Percentiles rank a stretch among this genome's conserved stretches.
phyloP scores from a whole-genome alignment of 2,797 vertebrate species.

The Danio tinwini region DNA sequence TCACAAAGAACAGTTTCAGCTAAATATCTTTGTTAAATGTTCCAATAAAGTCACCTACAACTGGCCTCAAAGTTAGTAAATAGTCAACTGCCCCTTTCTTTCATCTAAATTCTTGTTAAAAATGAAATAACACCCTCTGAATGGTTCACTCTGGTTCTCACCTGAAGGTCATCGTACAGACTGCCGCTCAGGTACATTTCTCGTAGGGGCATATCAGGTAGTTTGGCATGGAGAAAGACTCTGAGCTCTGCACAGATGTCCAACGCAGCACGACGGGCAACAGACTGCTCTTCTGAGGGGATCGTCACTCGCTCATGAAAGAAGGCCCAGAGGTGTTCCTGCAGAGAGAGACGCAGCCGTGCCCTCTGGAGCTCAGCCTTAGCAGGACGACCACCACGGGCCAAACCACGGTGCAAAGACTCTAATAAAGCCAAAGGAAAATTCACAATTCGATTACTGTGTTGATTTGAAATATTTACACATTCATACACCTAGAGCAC shows the following conservation, averaged over 20 bases:
- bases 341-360: slow-evolving; percentile 90
- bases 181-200: slow-evolving; percentile 99
- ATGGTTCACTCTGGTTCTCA: slow-evolving; percentile 60
- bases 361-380: slow-evolving; percentile 75
- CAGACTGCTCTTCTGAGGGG: slow-evolving; percentile 86
- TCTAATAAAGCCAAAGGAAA: slow-evolving; percentile 60
- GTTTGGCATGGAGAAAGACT: slow-evolving; percentile 91
- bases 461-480: no score
- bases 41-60: no score
- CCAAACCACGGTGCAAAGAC: slow-evolving; percentile 68
- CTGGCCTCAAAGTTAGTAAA: no score
- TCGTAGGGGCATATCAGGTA: slow-evolving; percentile 96
- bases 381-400: slow-evolving; percentile 61
- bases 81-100: no score
- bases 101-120: no score
- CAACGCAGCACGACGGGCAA: slow-evolving; percentile 90
- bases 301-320: slow-evolving; percentile 88
- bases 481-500: background rate
- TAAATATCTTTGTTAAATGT: no score
- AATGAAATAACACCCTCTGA: background rate
- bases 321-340: slow-evolving; percentile 91
- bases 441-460: background rate
- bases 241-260: slow-evolving; percentile 95
- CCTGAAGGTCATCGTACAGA: slow-evolving; percentile 96
- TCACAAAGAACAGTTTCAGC: no score